Base-by-base conservation (phyloP, 2,888 invertebrate species). In the Mythimna loreyi region DNA sequence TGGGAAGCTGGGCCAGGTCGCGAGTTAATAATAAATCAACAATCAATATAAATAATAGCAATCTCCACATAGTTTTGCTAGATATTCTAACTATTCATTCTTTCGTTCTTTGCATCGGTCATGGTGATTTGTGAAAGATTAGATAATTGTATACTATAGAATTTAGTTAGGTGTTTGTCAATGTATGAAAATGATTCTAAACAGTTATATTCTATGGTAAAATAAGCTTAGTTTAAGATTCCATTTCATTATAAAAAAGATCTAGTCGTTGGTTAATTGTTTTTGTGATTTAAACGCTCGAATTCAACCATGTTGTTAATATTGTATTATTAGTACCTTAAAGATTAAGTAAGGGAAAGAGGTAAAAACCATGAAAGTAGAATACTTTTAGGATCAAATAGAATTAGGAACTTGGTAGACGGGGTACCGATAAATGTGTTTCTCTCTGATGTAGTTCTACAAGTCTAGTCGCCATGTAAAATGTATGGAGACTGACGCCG, bases 241-340 rank as follows among this genome's bases (percentile, higher is more conserved):
- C 0, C 8, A 57, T 50, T 70, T 21, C 59, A 45, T 50, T 16
- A 28, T 21, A 59, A 47, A 56, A 47, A 53, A 49, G 0, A 16
- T 75, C 62, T 74, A 68, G 68, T 74, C 74, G 28, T 61, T 57
- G 11, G 55, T 11, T 55, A 55, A 33, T 21, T 58, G 25, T 25
- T 56, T 59, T 65, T 47, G 72, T 72, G 53, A 58, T 65, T 7
- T 16, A 28, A 13, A 21, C 2, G n/a, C 47, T 60, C 2, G 13
- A 21, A 58, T 45, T 45, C 13, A 68, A 45, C 11, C n/a, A 40
- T 57, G 5, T 53, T 53, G 28, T 47, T 60, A 28, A 50, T 63
- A 21, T 50, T 72, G 11, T 60, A 25, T 19, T 50, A 40, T 58
- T 40, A 13, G 23, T 58, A 40, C 33, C 19, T 40, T 55, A 55